Percentiles rank a stretch among this genome's conserved stretches.
Conservation (phyloP, 2,113 vertebrate species). For the Chionis minor region DNA sequence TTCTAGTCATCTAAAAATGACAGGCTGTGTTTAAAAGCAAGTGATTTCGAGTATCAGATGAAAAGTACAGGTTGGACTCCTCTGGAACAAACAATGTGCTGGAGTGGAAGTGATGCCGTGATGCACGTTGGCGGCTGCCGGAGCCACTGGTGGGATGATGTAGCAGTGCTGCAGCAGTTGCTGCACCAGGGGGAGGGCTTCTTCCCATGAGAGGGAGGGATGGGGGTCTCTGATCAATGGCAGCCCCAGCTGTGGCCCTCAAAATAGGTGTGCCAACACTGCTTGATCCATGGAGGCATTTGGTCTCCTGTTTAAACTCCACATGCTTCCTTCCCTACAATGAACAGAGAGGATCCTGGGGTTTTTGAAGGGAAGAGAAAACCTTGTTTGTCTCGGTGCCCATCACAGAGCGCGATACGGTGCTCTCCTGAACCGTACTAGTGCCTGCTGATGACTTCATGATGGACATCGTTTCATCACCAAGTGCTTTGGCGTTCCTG, state of each 20-base stretch:
- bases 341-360: neutral
- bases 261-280: neutral
- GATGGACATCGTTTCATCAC: neutral
- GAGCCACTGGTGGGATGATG: neutral
- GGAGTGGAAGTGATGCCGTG: neutral
- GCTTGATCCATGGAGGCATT: neutral
- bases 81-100: neutral
- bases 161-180: rapidly evolving
- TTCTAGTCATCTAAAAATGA: slow-evolving; percentile 17
- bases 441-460: neutral
- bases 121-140: rapidly evolving
- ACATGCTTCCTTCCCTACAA: neutral
- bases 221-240: neutral
- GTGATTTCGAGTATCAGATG: slow-evolving; percentile 24
- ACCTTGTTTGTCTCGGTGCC: neutral
- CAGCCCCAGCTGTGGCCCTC: rapidly evolving
- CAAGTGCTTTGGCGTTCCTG: neutral
- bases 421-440: neutral
- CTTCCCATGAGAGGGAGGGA: neutral
- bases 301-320: neutral
- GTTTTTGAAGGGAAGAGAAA: neutral
- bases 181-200: neutral
- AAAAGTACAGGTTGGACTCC: neutral
- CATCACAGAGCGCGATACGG: neutral
- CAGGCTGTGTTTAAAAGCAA: slow-evolving; percentile 52